Evolutionary conservation across 2,113 vertebrate species (phyloP), one percentile per base, ranked within the genome.

Genomic region (Odontophorus gujanensis): DNA sequence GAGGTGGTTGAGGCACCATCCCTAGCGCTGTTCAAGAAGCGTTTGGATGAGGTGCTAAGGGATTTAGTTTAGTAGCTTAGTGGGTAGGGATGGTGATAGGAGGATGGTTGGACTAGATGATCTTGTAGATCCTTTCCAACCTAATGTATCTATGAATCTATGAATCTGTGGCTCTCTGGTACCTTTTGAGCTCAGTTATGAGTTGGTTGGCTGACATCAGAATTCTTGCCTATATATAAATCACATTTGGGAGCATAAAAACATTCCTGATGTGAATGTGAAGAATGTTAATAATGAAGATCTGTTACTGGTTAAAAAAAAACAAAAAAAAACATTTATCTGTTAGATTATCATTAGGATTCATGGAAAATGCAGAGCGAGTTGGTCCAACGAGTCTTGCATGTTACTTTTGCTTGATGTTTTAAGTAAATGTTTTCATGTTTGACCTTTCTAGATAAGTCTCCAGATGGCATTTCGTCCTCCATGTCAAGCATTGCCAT

Each of bases 301-400:
- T 66, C 63, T 36, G 22, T 13, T 36, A 13, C 22, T 69, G 62
- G 11, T 58, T 51, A 17, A 9, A 51, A 51, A 43, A 91, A 69
- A 24, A 84, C 42, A 51, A 50, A 22, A 62, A 51, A 50, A 2
- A 3, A 16, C 38, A 38, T 38, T 43, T 6, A 21, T 50, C 48
- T 1, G 1, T 24, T 69, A 45, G 73, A 21, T 3, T 21, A 1
- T 77, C 1, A 1, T 45, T 69, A 32, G 57, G 40, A 36, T 32
- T 73, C 28, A 6, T 61, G 21, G 9, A 8, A 38, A 8, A 14
- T 28, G 30, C 43, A 30, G 50, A 58, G 36, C 24, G 6, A 9
- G 12, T 43, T 78, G 42, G 34, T 78, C 68, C 61, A 47, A 53
- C 34, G 50, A 24, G 34, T 75, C 66, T 53, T 15, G 12, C 36